A percentile compares a stretch with the other conserved stretches of the same genome.
Conservation (phyloP, 2,113 vertebrate genomes). For the Chaenogobius annularis region DNA sequence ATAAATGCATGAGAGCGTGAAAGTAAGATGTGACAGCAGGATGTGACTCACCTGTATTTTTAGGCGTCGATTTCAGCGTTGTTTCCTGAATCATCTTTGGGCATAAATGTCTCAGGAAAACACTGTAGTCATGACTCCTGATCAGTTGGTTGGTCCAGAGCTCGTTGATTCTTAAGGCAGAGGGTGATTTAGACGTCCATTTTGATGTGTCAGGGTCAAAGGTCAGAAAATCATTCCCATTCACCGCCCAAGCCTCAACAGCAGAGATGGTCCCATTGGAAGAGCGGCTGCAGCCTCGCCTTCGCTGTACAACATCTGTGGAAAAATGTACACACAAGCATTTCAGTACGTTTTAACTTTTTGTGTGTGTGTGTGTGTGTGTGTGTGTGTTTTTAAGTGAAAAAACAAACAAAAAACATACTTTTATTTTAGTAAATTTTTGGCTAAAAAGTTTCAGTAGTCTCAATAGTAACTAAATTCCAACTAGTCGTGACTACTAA, state of each 20-base stretch:
- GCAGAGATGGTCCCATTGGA: background rate
- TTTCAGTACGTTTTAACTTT: too few species aligned
- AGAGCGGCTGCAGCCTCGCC: constrained; percentile 6
- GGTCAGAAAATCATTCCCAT: constrained; percentile 10
- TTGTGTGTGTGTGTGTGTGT: too few species aligned
- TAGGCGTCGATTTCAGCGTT: background rate
- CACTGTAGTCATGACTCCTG: background rate
- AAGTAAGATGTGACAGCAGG: too few species aligned
- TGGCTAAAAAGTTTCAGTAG: too few species aligned
- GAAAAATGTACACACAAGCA: too few species aligned
- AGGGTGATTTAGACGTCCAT: constrained; percentile 2
- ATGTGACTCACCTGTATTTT: constrained; percentile 20
- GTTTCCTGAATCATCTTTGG: background rate
- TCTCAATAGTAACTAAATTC: background rate
- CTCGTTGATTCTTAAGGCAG: background rate
- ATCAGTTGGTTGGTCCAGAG: background rate
- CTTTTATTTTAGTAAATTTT: too few species aligned
- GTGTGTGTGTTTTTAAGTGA: too few species aligned
- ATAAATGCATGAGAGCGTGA: too few species aligned
- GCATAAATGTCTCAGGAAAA: background rate
- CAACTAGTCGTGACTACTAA: background rate
- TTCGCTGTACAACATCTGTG: constrained; percentile 7
- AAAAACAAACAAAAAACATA: background rate
- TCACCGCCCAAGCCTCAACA: constrained; percentile 27
- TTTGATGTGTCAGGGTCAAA: constrained; percentile 7